Percentiles rank a stretch among this genome's conserved stretches.
Evolutionary conservation across 2,888 invertebrate species (phyloP).

Genomic region (Embidobia sp.): DNA sequence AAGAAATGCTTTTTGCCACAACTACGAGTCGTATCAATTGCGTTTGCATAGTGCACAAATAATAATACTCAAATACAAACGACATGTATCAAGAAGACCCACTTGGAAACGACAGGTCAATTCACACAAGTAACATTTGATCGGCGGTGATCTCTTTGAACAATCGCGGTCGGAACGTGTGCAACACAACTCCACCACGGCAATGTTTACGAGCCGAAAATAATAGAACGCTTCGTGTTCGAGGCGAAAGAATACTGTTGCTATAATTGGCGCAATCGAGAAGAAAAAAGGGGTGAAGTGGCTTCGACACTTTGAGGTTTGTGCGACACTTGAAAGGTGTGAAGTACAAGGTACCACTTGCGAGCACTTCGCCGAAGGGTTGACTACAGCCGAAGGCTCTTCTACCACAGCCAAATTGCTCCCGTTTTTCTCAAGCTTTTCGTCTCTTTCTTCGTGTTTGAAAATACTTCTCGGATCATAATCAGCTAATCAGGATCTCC

Average conservation of each 20-base stretch:
- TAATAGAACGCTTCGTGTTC: not conserved
- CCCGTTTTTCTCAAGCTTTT: no score
- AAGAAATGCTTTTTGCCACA: no score
- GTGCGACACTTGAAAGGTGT: constrained; percentile 56
- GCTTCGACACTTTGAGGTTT: constrained; percentile 51
- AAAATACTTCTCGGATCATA: constrained; percentile 8
- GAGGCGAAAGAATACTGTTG: not conserved
- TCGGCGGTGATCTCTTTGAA: no score
- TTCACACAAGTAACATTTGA: no score
- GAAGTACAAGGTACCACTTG: constrained; percentile 43
- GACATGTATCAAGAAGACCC: no score
- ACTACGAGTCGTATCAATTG: no score
- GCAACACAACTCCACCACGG: no score
- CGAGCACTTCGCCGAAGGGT: constrained; percentile 43
- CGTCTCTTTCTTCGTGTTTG: constrained; percentile 13
- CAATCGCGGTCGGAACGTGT: no score
- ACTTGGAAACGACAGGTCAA: no score
- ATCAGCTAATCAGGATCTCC: constrained; percentile 1
- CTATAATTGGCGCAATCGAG: constrained; percentile 39
- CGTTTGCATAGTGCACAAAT: no score
- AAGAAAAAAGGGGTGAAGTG: constrained; percentile 36
- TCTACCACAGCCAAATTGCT: constrained; percentile 50
- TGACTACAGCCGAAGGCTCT: constrained; percentile 15
- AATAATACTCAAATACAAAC: no score
- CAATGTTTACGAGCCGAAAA: constrained; percentile 12